Evolutionary conservation across 2,888 invertebrate species (phyloP), one percentile per base, ranked within the genome.

Genomic region (Synergus umbraculus): DNA sequence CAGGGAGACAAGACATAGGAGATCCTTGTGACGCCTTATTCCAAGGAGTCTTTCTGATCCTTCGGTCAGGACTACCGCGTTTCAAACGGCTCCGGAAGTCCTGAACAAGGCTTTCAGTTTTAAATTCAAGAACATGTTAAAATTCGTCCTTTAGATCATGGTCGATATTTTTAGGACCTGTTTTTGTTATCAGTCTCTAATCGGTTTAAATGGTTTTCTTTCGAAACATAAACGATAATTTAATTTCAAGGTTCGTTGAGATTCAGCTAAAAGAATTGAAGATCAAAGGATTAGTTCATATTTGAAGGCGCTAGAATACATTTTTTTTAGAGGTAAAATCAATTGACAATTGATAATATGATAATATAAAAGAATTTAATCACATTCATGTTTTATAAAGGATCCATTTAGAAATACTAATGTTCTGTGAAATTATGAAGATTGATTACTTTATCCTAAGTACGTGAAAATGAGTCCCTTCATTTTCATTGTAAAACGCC

Each of bases 11-110:
- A 82, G 83, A 82, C 80, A 80, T 82, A 81, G 80, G 83, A 86
- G 86, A 90, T 90, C 89, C 88, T 89, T 89, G 89, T 84, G 84
- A 86, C 87, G 86, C 83, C 84, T 82, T 77, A 60, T 83, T 83
- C 82, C 85, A 85, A 87, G 85, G 85, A 87, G 82, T 81, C 81
- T 81, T 81, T 77, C 78, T 73, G 29, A 65, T 86, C 86, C 80
- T 86, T 85, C 82, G 81, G 82, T 83, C 81, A 83, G 85, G 84
- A 84, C 83, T 84, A 76, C 18, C 13, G 22, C 44, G 2, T 46
- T 67, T 44, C n/a, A 18, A n/a, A 67, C 18, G 4, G 9, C 44
- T 18, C n/a, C 43, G 44, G 44, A 67, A 67, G 44, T 67, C 65
- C 15, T 0, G 9, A 65, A 65, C 65, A 37, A 65, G 65, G 65